Evolutionary conservation across 2,113 vertebrate species (phyloP).

Genomic region (Leucosticte australis): DNA sequence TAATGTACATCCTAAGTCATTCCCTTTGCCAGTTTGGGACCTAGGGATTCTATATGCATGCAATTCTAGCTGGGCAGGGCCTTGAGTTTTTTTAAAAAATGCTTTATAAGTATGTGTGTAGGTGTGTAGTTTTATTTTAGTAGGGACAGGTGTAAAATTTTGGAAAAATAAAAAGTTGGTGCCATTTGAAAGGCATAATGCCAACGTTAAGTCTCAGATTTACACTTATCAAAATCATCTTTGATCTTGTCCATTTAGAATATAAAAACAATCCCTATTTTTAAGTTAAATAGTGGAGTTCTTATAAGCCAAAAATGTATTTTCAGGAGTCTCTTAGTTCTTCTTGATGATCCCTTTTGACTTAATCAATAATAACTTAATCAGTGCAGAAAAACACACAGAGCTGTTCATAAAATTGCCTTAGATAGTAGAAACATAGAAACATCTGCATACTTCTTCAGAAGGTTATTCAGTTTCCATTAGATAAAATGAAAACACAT

Average conservation of each 20-base stretch:
- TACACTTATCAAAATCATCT: not conserved
- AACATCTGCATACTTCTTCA: not conserved
- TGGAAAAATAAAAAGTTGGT: constrained; percentile 1
- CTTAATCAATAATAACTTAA: not conserved
- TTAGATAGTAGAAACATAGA: not conserved
- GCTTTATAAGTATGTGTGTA: not conserved
- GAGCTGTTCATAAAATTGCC: not conserved
- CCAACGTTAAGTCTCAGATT: not conserved
- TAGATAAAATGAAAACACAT: not conserved
- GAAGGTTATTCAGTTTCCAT: not conserved
- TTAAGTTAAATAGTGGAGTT: not conserved
- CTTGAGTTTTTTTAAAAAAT: not conserved
- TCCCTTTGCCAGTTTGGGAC: not conserved
- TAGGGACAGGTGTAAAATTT: not conserved
- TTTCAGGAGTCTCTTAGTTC: not conserved
- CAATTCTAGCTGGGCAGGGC: not conserved
- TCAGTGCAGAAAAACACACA: not conserved
- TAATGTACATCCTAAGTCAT: not conserved
- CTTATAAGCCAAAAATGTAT: not conserved
- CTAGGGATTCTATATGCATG: not conserved
- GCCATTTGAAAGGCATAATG: not conserved
- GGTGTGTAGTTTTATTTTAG: not conserved
- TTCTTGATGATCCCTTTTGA: not conserved
- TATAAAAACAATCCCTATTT: not conserved
- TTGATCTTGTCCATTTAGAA: not conserved